These are phyloP conservation scores for Macropus fuliginosus DNA, from an alignment of 2,797 vertebrate species.

Conservation along the genomic window DNA sequence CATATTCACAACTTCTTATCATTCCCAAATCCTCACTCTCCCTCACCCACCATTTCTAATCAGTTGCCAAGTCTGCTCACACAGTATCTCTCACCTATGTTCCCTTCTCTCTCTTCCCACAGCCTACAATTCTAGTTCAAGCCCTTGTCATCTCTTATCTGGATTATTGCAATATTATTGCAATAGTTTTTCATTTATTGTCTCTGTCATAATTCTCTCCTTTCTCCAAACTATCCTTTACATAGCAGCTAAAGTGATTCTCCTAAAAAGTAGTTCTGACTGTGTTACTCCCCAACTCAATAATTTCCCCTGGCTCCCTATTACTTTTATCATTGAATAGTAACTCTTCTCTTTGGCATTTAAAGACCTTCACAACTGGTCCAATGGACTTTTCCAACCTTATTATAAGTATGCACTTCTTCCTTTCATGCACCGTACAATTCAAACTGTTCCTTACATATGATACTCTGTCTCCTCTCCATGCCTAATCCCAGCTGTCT, in stretches of 20 bases:
- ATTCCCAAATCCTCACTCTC: background rate
- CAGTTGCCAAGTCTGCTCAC: background rate
- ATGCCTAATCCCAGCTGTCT: background rate
- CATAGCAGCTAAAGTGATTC: background rate
- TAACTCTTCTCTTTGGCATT: background rate
- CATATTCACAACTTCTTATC: background rate
- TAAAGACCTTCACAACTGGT: background rate
- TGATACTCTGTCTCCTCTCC: background rate
- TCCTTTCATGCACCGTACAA: background rate
- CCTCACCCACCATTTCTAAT: background rate
- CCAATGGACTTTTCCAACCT: background rate
- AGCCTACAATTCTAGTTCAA: background rate
- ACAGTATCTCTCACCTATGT: background rate
- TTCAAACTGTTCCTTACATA: background rate
- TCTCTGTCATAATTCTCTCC: background rate
- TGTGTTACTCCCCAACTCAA: background rate
- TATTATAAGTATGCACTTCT: background rate
- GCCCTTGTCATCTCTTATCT: background rate
- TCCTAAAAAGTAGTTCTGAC: background rate
- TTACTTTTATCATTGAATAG: background rate
- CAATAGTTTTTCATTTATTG: background rate
- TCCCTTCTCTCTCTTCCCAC: background rate
- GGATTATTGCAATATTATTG: background rate
- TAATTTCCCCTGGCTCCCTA: background rate
- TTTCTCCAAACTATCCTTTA: background rate